Evolutionary conservation across 2,113 vertebrate genomes (phyloP).

Genomic region (Gnathochromis pfefferi): DNA sequence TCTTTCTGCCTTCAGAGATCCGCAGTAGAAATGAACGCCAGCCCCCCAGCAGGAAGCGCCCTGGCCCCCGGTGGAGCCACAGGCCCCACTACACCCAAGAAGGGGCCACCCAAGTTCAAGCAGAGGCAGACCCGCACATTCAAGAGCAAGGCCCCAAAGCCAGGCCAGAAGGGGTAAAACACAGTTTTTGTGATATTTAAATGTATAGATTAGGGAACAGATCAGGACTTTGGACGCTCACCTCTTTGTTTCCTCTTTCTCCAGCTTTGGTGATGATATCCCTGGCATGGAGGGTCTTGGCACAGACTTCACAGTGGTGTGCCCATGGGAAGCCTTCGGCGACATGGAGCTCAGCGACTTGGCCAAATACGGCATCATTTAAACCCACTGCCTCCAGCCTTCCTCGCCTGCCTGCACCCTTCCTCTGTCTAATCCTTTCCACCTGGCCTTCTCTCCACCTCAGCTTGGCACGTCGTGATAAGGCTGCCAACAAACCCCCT

Average conservation of each 20-base stretch:
- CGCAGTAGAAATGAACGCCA: conserved; percentile 66
- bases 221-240: background rate
- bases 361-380: conserved; percentile 96
- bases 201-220: background rate
- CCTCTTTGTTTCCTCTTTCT: background rate
- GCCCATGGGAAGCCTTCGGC: conserved; percentile 96
- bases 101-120: conserved; percentile 96
- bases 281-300: conserved; percentile 97
- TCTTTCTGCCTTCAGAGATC: conserved; percentile 3
- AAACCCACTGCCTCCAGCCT: conserved; percentile 57
- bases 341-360: conserved; percentile 96
- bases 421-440: background rate
- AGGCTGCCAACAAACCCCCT: conserved; percentile 39
- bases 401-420: background rate
- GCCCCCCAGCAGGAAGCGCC: conserved; percentile 73
- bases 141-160: conserved; percentile 98
- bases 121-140: conserved; percentile 93
- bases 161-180: conserved; percentile 88
- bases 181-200: background rate
- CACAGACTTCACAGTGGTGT: conserved; percentile 93
- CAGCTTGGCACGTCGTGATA: conserved; percentile 28
- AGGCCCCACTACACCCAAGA: conserved; percentile 86
- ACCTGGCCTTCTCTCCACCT: background rate
- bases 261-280: conserved; percentile 93
- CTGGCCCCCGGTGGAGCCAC: conserved; percentile 45